Evolutionary conservation across 2,888 invertebrate species (phyloP).

Genomic region (Graphium colonna): DNA sequence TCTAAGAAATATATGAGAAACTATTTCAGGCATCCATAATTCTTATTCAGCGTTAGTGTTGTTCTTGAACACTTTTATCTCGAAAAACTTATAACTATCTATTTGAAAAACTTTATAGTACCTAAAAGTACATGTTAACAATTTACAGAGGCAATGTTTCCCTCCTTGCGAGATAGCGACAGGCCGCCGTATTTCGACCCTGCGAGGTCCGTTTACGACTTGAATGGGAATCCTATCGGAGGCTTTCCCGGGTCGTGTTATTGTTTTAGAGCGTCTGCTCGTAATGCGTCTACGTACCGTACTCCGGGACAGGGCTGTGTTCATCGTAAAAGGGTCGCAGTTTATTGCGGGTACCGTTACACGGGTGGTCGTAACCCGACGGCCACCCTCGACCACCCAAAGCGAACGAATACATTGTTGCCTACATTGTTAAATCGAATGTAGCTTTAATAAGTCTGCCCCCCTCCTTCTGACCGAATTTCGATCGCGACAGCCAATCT

Average conservation of each 20-base stretch:
- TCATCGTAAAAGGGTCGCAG: conserved; percentile 58
- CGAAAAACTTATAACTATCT: too few species aligned
- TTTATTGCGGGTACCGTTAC: conserved; percentile 52
- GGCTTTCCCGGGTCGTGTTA: conserved; percentile 48
- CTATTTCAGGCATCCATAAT: too few species aligned
- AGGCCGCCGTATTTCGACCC: conserved; percentile 17
- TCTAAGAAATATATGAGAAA: too few species aligned
- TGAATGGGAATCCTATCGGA: conserved; percentile 52
- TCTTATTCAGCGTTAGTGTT: too few species aligned
- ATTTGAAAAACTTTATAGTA: too few species aligned
- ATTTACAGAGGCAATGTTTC: not conserved
- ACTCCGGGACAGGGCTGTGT: conserved; percentile 30
- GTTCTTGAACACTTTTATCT: too few species aligned
- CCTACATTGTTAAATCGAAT: not conserved
- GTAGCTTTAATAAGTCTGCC: too few species aligned
- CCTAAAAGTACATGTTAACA: too few species aligned
- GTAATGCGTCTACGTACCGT: conserved; percentile 39
- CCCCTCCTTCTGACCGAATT: too few species aligned
- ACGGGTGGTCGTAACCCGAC: conserved; percentile 54
- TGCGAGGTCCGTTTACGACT: conserved; percentile 45
- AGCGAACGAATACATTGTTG: conserved; percentile 35
- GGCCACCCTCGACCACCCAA: conserved; percentile 42
- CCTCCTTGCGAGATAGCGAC: not conserved
- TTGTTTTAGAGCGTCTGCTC: conserved; percentile 40
- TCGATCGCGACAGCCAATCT: too few species aligned